These are phyloP conservation scores for Amazona vittata DNA, from an alignment of 2,113 vertebrate genomes.

Conservation along the genomic window DNA sequence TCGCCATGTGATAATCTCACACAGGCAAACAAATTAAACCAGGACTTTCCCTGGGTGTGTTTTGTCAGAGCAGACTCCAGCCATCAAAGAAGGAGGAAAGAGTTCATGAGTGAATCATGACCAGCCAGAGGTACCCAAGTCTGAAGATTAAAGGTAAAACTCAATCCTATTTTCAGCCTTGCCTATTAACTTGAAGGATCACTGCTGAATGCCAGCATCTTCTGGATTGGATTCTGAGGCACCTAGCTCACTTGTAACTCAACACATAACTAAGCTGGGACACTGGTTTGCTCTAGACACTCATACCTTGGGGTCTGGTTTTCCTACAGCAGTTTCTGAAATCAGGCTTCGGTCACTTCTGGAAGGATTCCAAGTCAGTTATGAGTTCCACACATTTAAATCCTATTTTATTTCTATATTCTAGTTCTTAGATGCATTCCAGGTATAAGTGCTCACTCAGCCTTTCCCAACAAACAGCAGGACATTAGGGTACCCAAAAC, in stretches of 20 bases:
- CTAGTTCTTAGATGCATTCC: not conserved
- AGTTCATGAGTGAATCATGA: not conserved
- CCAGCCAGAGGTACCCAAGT: not conserved
- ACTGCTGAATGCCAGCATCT: not conserved
- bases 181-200: not conserved
- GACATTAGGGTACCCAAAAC: not conserved
- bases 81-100: not conserved
- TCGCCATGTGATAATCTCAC: fast-evolving
- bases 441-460: not conserved
- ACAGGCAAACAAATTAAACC: not conserved
- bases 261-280: not conserved
- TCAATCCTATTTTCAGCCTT: not conserved
- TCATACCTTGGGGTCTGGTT: not conserved
- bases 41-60: not conserved
- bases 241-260: not conserved
- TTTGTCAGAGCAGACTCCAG: not conserved
- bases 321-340: not conserved
- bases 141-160: not conserved
- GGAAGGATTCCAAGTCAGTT: not conserved
- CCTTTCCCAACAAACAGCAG: not conserved
- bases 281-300: not conserved
- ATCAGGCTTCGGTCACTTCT: not conserved
- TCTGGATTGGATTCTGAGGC: not conserved
- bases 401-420: not conserved
- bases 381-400: not conserved